Base-by-base conservation (phyloP, 2,113 vertebrate genomes). In the Gallinago paraguaiae region DNA sequence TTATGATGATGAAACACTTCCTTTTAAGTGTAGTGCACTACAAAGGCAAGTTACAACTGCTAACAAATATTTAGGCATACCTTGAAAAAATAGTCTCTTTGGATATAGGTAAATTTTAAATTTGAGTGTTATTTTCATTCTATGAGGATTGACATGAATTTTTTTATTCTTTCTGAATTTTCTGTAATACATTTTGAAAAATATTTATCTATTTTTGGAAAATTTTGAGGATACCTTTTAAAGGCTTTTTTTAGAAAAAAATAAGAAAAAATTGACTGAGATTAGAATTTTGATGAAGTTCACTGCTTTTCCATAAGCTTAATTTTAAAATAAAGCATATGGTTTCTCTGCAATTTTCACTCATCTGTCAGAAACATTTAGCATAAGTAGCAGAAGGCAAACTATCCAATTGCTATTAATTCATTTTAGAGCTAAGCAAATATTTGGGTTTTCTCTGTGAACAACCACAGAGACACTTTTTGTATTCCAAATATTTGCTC, bases 291-390 rank as follows among this genome's bases (percentile, higher is more conserved):
- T 77, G 25, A 88, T 70, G n/a, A 70, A 65, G 28, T 61, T 77
- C 22, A 6, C 14, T 86, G 25, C 7, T 86, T 92, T 85, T 77
- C 33, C 18, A 79, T 18, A 57, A 76, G 28, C 8, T 53, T 57
- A 9, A 83, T 69, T 90, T 88, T 82, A 48, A 85, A 90, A 76
- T 18, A 82, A 90, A 79, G 4, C 10, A 48, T 84, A 69, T 43
- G 28, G 14, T 82, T 80, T 76, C 20, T 27, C 33, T 92, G 69
- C 35, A 82, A 28, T 92, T 94, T 92, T 93, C 41, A 61, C 31
- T 76, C 45, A 60, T 82, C 30, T 86, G 54, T 95, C 75, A 93
- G 61, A 90, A 94, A 70, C 5, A 70, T 28, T 93, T 96, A 77
- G 39, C 4, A 0, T 76, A 82, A 95, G 45, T 69, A 90, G 53